Evolutionary conservation across 2,888 invertebrate genomes (phyloP), one percentile per base, ranked within the genome.

Genomic region (Anagyrus pseudococci): DNA sequence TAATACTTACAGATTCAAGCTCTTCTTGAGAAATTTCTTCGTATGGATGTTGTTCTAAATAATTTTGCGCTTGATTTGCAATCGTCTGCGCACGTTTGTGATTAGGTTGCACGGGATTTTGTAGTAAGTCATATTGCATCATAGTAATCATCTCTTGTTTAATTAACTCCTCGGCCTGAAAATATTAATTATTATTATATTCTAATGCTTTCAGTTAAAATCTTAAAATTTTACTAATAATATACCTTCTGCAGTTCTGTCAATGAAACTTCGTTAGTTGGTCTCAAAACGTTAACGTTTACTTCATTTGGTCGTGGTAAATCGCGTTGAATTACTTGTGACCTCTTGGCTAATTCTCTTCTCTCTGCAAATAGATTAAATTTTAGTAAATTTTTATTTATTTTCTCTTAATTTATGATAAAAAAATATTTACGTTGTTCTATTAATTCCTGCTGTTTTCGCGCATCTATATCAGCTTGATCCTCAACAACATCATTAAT

Each of bases 141-240:
- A 98, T 96, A 23, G 92, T 90, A 68, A 96, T 87, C 96, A 98
- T 98, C 85, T 98, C 98, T 62, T 90, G 88, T 82, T 98, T 98
- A 67, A 98, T 94, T 68, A 96, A 81, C 80, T 98, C 98, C 83
- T 98, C 98, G 1, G 98, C 96, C 85, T 91, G 68, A 49, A 72
- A 58, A 52, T 10, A 58, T 22, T n/a, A 23, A 46, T 40, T 19
- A 48, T 40, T 33, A 20, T 41, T 41, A 10, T 2, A n/a, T n/a
- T n/a, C n/a, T n/a, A n/a, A n/a, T 23, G 20, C 10, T 48, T 26
- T 48, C 2, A 48, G 15, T n/a, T 25, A 17, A n/a, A 13, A 19
- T 37, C 29, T n/a, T n/a, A n/a, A n/a, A 40, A 25, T 22, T 22
- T 52, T 20, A 15, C 17, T 23, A 13, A 54, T 53, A 53, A 46